Conservation (phyloP, 2,113 vertebrate genomes). For the Ophthalmolycus amberensis region DNA sequence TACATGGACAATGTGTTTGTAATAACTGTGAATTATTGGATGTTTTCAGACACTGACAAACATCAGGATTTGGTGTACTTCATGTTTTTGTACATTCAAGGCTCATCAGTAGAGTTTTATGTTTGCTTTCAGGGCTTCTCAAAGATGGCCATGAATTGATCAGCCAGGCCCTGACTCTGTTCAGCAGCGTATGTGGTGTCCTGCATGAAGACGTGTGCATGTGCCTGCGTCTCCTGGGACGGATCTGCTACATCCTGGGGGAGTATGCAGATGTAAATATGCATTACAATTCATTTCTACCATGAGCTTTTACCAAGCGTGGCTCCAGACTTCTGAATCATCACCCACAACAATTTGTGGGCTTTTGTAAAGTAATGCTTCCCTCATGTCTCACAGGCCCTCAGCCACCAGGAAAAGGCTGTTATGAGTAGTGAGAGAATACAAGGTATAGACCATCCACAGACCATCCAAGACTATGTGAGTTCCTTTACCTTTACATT, state of each 20-base stretch:
- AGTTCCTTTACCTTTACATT: conserved; percentile 38
- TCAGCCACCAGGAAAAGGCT: conserved; percentile 94
- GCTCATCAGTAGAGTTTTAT: conserved; percentile 2
- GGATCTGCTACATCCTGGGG: conserved; percentile 93
- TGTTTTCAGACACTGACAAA: neutral
- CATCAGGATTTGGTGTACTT: neutral
- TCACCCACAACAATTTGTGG: neutral
- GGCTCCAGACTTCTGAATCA: neutral
- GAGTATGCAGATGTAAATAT: conserved; percentile 89
- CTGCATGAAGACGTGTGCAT: conserved; percentile 93
- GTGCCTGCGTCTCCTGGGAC: conserved; percentile 92
- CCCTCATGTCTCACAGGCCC: conserved; percentile 81
- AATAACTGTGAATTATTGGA: neutral
- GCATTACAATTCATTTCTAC: neutral
- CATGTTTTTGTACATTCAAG: neutral
- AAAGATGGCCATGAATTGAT: conserved; percentile 92
- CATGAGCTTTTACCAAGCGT: neutral
- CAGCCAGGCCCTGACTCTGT: conserved; percentile 92
- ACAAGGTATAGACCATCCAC: conserved; percentile 92
- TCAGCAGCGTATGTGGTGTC: conserved; percentile 93
- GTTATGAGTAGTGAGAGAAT: conserved; percentile 93
- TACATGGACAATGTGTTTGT: neutral
- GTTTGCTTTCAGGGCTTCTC: conserved; percentile 85
- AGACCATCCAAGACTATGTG: conserved; percentile 96
- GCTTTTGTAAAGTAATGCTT: neutral